phyloP scores from a whole-genome alignment of 1,140 invertebrate species.

The Brachionus koreanus region DNA sequence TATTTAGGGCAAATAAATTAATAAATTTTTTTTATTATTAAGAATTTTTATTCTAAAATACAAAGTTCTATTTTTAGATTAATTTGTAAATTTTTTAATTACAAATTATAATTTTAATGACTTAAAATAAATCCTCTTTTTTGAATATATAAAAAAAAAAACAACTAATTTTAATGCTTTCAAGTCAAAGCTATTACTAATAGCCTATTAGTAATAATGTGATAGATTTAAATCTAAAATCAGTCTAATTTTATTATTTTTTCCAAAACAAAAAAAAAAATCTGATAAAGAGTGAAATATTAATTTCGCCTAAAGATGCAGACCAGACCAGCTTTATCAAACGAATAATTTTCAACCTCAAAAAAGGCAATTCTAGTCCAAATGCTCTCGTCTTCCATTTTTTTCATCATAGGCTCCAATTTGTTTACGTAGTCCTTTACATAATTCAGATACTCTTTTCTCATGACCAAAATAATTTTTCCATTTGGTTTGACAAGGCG shows the following conservation, averaged over 20 bases:
- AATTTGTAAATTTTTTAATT: background rate
- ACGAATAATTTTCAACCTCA: conserved; percentile 49
- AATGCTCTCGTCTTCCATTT: conserved; percentile 45
- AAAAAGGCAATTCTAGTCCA: conserved; percentile 47
- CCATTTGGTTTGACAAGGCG: conserved; percentile 58
- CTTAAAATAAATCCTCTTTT: background rate
- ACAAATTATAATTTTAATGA: background rate
- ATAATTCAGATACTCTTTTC: conserved; percentile 51
- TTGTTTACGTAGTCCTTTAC: conserved; percentile 50
- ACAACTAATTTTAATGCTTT: background rate
- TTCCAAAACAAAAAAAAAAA: background rate
- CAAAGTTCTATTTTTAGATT: background rate
- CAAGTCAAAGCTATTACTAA: background rate
- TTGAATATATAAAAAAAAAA: background rate
- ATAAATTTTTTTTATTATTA: no score
- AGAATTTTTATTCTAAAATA: background rate
- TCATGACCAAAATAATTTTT: conserved; percentile 50
- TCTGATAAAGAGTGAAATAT: background rate
- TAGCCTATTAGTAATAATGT: background rate
- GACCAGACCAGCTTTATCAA: conserved; percentile 52
- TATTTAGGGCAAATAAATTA: background rate
- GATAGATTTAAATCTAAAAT: background rate
- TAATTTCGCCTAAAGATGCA: conserved; percentile 46
- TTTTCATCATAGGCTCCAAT: conserved; percentile 49
- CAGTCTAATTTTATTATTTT: background rate